A percentile compares a stretch with the other conserved stretches of the same genome.
phyloP scores from a whole-genome alignment of 2,797 vertebrate species.

The Sylvia borin region DNA sequence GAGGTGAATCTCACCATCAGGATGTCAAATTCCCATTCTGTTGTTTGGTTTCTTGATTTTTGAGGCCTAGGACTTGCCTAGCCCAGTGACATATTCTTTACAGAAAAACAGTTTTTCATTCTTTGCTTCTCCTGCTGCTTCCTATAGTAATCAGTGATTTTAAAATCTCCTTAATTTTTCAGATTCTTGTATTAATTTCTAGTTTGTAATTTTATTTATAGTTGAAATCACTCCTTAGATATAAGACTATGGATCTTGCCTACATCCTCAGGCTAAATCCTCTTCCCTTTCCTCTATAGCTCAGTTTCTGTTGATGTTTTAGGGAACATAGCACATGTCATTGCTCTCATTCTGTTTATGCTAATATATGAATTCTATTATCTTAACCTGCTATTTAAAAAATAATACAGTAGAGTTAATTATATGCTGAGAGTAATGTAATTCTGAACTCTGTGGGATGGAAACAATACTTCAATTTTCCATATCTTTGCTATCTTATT shows the following conservation, averaged over 20 bases:
- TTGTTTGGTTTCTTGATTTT: background rate
- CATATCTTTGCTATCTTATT: slow-evolving; percentile 66
- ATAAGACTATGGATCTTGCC: background rate
- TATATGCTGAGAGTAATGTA: slow-evolving; percentile 70
- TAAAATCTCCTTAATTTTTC: slow-evolving; percentile 17
- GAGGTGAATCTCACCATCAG: background rate
- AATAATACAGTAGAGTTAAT: slow-evolving; percentile 70
- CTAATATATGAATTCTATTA: slow-evolving; percentile 60
- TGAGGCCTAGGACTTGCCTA: background rate
- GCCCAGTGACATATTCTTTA: background rate
- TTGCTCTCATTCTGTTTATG: slow-evolving; percentile 59
- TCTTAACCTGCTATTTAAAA: slow-evolving; percentile 66
- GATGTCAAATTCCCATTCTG: background rate
- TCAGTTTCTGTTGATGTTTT: slow-evolving; percentile 25
- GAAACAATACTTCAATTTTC: slow-evolving; percentile 71
- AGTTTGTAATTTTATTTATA: slow-evolving; percentile 61
- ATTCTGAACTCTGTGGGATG: slow-evolving; percentile 66
- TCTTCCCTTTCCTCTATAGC: background rate
- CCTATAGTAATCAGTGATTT: slow-evolving; percentile 13
- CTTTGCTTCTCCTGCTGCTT: slow-evolving; percentile 19
- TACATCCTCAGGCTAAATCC: background rate
- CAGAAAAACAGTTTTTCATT: background rate
- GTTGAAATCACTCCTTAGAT: slow-evolving; percentile 27
- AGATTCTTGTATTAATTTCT: slow-evolving; percentile 39
- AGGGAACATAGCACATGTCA: slow-evolving; percentile 29